phyloP scores from a whole-genome alignment of 2,113 vertebrate species.

The Dolichotis patagonum region DNA sequence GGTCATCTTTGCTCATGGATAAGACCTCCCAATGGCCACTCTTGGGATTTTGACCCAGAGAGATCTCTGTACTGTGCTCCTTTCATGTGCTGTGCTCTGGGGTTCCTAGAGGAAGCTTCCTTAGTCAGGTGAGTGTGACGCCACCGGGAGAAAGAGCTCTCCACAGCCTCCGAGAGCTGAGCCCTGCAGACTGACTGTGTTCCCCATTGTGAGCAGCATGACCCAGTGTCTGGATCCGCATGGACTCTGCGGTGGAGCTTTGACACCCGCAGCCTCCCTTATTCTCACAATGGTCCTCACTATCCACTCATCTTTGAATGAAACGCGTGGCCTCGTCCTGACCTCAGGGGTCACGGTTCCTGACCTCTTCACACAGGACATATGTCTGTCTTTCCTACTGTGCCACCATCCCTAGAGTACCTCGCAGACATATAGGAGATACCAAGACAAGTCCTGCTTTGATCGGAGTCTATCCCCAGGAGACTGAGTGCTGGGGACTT shows the following conservation, averaged over 20 bases:
- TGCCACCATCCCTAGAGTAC: too few relatives aligned
- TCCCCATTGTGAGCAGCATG: neutral
- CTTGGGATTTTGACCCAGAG: neutral
- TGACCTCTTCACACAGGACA: neutral
- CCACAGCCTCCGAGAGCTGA: neutral
- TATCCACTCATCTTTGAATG: neutral
- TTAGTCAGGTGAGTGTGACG: neutral
- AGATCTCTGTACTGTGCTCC: neutral
- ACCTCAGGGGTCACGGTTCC: neutral
- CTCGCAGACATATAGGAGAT: neutral
- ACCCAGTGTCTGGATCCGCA: neutral
- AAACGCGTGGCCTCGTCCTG: too few relatives aligned
- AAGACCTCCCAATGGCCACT: accelerated
- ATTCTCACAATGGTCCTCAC: neutral
- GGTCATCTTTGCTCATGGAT: neutral
- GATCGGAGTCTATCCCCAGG: neutral
- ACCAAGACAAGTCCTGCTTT: neutral
- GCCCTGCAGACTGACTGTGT: too few relatives aligned
- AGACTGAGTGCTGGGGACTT: neutral
- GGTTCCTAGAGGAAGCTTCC: too few relatives aligned
- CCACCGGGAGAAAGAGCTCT: neutral
- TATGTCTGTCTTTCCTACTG: neutral
- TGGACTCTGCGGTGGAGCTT: neutral
- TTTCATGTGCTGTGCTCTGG: neutral
- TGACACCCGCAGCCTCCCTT: neutral